phyloP scores from a whole-genome alignment of 2,113 vertebrate genomes.

The Pteropus alecto region DNA sequence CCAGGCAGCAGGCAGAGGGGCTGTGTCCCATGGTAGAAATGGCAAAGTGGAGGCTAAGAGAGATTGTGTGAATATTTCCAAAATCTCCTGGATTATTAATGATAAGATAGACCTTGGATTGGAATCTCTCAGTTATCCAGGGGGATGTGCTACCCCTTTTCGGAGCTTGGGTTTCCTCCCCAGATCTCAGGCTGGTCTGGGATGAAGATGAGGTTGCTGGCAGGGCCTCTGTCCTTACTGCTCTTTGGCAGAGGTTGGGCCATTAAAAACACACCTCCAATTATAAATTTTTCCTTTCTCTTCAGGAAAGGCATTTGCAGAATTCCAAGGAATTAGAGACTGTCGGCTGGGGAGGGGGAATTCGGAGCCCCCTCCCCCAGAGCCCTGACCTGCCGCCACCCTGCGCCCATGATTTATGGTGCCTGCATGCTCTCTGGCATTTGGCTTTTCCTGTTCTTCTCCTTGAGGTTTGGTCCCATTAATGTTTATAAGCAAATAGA shows the following conservation, averaged over 20 bases:
- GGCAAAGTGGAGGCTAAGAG: background rate
- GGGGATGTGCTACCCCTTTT: background rate
- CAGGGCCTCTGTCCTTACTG: no score
- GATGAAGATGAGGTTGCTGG: background rate
- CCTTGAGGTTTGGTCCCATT: conserved; percentile 51
- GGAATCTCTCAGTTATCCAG: background rate
- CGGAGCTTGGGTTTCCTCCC: background rate
- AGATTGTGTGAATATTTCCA: background rate
- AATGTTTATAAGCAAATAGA: conserved; percentile 77
- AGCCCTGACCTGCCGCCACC: background rate
- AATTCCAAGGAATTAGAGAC: background rate
- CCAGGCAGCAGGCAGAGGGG: background rate
- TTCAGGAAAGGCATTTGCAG: background rate
- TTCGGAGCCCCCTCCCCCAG: background rate
- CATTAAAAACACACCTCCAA: background rate
- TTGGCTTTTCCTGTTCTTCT: conserved; percentile 57
- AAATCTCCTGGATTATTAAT: background rate
- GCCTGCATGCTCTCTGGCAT: background rate
- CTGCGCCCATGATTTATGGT: background rate
- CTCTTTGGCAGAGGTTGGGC: background rate
- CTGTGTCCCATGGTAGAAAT: background rate
- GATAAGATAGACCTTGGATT: no score
- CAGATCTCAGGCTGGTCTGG: background rate
- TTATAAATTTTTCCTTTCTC: background rate
- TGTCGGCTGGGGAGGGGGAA: background rate